Percentiles rank a stretch among this genome's conserved stretches.
These are phyloP conservation scores for Nannospalax galili DNA, from an alignment of 2,113 vertebrate genomes.

Conservation along the genomic window DNA sequence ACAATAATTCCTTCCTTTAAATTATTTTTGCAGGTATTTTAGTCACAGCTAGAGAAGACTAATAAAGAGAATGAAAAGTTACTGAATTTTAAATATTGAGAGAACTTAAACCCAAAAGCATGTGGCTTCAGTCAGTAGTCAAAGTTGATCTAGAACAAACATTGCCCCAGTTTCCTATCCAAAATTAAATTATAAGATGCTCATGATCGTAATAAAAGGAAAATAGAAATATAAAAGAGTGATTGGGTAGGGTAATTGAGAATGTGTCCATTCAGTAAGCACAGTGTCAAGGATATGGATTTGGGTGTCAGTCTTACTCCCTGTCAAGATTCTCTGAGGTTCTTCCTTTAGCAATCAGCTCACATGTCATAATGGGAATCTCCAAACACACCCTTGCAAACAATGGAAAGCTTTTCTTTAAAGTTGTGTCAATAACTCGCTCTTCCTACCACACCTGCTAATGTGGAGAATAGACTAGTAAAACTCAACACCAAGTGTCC, in stretches of 20 bases:
- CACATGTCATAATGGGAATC: no score
- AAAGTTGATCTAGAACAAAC: background rate
- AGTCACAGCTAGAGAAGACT: background rate
- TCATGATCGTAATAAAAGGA: background rate
- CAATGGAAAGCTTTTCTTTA: background rate
- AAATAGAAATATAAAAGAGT: background rate
- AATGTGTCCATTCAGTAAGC: background rate
- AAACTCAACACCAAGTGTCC: background rate
- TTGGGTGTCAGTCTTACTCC: background rate
- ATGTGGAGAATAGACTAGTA: background rate
- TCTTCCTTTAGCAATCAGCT: background rate
- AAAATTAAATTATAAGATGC: background rate
- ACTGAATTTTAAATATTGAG: constrained; percentile 9
- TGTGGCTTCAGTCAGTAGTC: background rate
- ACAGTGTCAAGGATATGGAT: background rate
- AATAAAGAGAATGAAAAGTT: background rate
- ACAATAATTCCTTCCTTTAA: background rate
- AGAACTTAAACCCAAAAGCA: background rate
- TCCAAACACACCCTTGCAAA: background rate
- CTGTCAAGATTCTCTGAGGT: background rate
- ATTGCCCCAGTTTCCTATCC: background rate
- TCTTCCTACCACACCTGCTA: background rate
- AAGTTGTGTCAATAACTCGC: background rate
- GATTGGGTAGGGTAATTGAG: background rate
- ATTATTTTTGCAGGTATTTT: background rate